Base-by-base conservation (phyloP, 2,888 invertebrate genomes). In the Maniola hyperantus region DNA sequence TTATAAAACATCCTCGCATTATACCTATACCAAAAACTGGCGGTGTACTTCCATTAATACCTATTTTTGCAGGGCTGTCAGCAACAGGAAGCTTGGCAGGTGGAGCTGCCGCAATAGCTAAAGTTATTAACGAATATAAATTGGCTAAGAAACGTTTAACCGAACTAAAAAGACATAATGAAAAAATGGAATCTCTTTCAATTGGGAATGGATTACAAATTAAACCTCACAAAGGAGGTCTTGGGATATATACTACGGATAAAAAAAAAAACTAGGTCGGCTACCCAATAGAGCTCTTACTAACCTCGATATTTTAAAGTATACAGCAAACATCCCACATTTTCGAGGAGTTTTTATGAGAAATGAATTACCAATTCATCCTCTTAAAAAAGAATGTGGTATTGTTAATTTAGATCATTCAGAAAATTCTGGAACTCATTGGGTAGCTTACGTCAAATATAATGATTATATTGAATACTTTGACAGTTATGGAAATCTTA, bases 401-500 rank as follows among this genome's bases (percentile, higher is more conserved):
- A 44, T 44, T 13, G n/a, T 44, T n/a, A 44, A 42, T 8, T 11
- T 42, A 2, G 44, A 44, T 44, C 11, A n/a, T 44, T 44, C 44
- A 5, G 13, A 44, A 44, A 44, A 44, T 44, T n/a, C 44, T 44
- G 44, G 44, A n/a, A 53, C 15, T n/a, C 61, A 51, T 61, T 61
- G 50, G 50, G 61, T 61, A 61, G 61, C 50, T 18, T 51, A 51
- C 7, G 50, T 11, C 6, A 61, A 61, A 61, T 7, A n/a, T 15
- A n/a, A 51, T 34, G n/a, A 36, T 50, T 61, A 61, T 18, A 36
- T 61, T n/a, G 54, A 63, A 63, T 63, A 63, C 20, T 53, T 54
- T 54, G 53, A 63, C 26, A 63, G 63, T 10, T 63, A 39, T 39
- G 63, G 53, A 6, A 54, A 54, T 54, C 51, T 54, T 36, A 63